Evolutionary conservation across 2,888 invertebrate species (phyloP).

Genomic region (Lasioglossum vierecki): DNA sequence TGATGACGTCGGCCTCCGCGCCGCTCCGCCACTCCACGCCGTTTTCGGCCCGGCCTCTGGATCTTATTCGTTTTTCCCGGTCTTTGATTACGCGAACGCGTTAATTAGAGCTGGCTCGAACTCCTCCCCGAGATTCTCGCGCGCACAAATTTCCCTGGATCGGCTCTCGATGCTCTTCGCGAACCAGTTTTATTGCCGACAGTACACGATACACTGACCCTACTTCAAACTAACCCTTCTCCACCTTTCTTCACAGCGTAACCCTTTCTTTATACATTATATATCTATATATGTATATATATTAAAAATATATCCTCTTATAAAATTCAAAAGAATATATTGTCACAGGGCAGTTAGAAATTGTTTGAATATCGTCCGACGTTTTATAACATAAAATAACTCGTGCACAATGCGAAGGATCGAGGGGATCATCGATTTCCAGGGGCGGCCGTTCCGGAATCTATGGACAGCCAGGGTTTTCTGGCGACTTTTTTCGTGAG

Average conservation of each 20-base stretch:
- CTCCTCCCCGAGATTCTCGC: slow-evolving; percentile 8
- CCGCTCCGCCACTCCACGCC: slow-evolving; percentile 10
- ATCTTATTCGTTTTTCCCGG: slow-evolving; percentile 55
- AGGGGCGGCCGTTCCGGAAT: background rate
- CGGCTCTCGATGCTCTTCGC: background rate
- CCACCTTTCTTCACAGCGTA: background rate
- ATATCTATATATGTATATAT: fast-evolving
- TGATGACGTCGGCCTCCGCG: slow-evolving; percentile 47
- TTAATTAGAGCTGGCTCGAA: slow-evolving; percentile 53
- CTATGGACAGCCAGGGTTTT: background rate
- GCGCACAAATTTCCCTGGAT: background rate
- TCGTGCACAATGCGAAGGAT: background rate
- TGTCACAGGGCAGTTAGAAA: background rate
- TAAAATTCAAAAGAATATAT: background rate
- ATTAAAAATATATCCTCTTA: background rate
- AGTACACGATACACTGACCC: background rate
- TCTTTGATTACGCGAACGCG: slow-evolving; percentile 47
- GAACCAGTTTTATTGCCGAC: background rate
- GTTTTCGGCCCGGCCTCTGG: slow-evolving; percentile 51
- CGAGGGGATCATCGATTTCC: background rate
- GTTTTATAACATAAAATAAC: background rate
- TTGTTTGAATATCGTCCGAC: background rate
- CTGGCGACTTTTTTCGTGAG: slow-evolving; percentile 38
- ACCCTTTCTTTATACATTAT: background rate
- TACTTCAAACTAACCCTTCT: background rate